phyloP scores from a whole-genome alignment of 23 tunicate genomes.

The Aplidium turbinatum region DNA sequence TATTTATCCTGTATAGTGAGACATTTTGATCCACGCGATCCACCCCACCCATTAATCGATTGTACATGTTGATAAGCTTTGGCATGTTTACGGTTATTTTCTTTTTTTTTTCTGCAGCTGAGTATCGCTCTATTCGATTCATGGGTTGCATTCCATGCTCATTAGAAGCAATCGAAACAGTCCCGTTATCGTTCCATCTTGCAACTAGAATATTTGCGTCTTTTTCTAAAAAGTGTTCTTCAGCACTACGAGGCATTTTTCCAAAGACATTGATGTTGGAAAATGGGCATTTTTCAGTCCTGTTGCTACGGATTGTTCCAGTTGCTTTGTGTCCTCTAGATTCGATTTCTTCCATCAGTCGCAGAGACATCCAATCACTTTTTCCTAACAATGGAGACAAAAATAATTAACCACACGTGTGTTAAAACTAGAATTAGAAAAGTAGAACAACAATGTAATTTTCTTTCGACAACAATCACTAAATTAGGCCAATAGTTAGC shows the following conservation, averaged over 20 bases:
- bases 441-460: neutral
- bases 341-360: conserved; percentile 1
- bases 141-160: conserved; percentile 7
- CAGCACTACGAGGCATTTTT: neutral
- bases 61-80: conserved; percentile 2
- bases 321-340: conserved; percentile 7
- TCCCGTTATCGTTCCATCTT: conserved; percentile 9
- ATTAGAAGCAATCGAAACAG: conserved; percentile 8
- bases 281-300: conserved; percentile 8
- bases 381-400: no score
- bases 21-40: conserved; percentile 21
- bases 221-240: conserved; percentile 14
- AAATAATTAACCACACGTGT: no score
- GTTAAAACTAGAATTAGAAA: no score
- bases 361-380: no score
- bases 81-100: conserved; percentile 6
- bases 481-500: no score
- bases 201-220: neutral
- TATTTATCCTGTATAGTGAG: conserved; percentile 3
- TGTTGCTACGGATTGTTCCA: conserved; percentile 4
- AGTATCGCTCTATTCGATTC: conserved; percentile 11
- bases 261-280: neutral
- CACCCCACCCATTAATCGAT: conserved; percentile 5
- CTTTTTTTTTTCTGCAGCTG: conserved; percentile 16
- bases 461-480: no score